A percentile compares a stretch with the other conserved stretches of the same genome.
Evolutionary conservation across 2,113 vertebrate genomes (phyloP).

Genomic region (Rhynchomys soricoides): DNA sequence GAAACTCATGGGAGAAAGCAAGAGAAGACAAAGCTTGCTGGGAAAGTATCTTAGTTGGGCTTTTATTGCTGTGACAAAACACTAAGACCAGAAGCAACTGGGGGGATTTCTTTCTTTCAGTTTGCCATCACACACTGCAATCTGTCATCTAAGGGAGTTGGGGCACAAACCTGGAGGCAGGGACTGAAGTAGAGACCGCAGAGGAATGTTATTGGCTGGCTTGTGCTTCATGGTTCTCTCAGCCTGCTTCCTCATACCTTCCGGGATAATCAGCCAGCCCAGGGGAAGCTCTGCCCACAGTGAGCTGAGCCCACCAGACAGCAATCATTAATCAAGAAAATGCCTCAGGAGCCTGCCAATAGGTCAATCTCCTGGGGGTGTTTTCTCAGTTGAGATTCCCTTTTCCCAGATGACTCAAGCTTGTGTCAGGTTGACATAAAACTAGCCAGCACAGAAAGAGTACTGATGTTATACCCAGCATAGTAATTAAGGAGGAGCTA

Average conservation of each 20-base stretch:
- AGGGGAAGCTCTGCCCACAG: not conserved
- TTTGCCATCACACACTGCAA: not conserved
- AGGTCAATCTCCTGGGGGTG: not conserved
- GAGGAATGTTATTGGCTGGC: too few species aligned
- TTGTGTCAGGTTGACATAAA: not conserved
- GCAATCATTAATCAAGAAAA: not conserved
- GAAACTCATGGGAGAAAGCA: not conserved
- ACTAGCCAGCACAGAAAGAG: not conserved
- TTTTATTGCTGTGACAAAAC: not conserved
- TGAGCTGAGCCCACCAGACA: not conserved
- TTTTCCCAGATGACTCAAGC: not conserved
- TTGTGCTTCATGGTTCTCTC: not conserved
- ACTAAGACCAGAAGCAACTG: not conserved
- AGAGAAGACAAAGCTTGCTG: not conserved
- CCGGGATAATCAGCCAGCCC: not conserved
- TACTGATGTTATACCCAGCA: not conserved
- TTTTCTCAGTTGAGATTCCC: not conserved
- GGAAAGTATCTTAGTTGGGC: not conserved
- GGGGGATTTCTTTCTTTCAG: not conserved
- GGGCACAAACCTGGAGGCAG: not conserved
- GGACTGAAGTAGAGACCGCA: not conserved
- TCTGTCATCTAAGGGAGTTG: not conserved
- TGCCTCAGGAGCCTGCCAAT: not conserved
- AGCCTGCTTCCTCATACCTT: not conserved
- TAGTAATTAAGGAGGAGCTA: not conserved